Conservation (phyloP, 2,888 invertebrate species). For the Anarsia innoxiella region DNA sequence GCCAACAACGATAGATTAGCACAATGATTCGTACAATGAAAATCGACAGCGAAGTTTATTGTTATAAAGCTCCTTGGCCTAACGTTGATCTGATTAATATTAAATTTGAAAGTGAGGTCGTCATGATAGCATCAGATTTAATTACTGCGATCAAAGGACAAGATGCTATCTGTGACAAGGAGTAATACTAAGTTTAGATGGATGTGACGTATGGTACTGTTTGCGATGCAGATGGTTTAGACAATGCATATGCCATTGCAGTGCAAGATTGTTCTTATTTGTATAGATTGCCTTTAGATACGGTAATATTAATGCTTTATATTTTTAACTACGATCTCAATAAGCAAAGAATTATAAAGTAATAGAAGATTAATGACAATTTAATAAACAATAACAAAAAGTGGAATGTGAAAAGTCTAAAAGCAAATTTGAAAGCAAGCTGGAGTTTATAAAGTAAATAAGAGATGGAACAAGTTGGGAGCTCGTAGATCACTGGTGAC, state of each 20-base stretch:
- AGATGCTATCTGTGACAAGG: slow-evolving; percentile 4
- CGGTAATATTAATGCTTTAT: no score
- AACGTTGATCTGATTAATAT: slow-evolving; percentile 2
- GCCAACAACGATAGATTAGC: slow-evolving; percentile 9
- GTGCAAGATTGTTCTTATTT: no score
- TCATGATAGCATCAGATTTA: slow-evolving; percentile 3
- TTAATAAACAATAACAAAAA: background rate
- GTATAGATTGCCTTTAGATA: no score
- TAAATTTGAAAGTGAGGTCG: slow-evolving; percentile 8
- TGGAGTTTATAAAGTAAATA: slow-evolving; percentile 19
- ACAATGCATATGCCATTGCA: no score
- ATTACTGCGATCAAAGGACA: slow-evolving; percentile 4
- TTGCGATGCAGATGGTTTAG: no score
- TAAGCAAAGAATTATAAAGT: no score
- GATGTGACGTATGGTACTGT: no score
- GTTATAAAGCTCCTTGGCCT: slow-evolving; percentile 7
- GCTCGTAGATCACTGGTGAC: slow-evolving; percentile 41
- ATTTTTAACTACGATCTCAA: no score
- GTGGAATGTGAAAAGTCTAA: background rate
- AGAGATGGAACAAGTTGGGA: slow-evolving; percentile 33
- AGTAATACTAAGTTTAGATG: no score
- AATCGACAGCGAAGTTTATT: slow-evolving; percentile 12
- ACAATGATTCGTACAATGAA: slow-evolving; percentile 13
- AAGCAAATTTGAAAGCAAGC: background rate
- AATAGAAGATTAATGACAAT: no score